Evolutionary conservation across 2,113 vertebrate genomes (phyloP), one percentile per base, ranked within the genome.

Genomic region (Dasyprocta punctata): DNA sequence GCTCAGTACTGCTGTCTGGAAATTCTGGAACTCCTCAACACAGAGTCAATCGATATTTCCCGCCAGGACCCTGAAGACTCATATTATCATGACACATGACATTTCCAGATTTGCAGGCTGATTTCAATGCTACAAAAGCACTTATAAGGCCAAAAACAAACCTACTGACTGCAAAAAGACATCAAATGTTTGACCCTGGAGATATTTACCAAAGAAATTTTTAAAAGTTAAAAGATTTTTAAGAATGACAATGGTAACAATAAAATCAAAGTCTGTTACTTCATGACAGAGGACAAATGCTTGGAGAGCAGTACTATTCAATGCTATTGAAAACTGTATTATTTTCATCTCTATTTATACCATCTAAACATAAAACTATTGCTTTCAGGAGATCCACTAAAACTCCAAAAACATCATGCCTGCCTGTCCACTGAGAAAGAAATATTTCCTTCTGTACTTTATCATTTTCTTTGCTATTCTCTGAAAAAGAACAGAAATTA

Each of bases 41-140:
- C 17, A 11, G 10, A 20, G 3, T 58, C 60, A 28, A 8, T 30
- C 60, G 60, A 7, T 2, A 3, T 3, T 56, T 1, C 26, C 3
- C 11, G 26, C 26, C 26, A 24, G 17, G 60, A 61, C 9, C 60
- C 26, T 28, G 26, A 61, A 28, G 26, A 61, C 60, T 60, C 20
- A 28, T 19, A 5, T 56, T 56, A 1, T 56, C 56, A 56, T 11
- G 24, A 26, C 11, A 3, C 10, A 26, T 61, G 9, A 61, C 11
- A 22, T 61, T 30, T 11, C 60, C 26, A 61, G 28, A 28, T 61
- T 61, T 61, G 60, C 26, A 61, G 26, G 22, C 60, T 61, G 26
- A 56, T 11, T 20, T 56, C 56, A 56, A 56, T 56, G 56, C 19
- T 56, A 17, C 56, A 56, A 20, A 11, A 56, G 19, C 56, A 56